Evolutionary conservation across 1,140 invertebrate genomes (phyloP).

Genomic region (Bombus haemorrhoidalis): DNA sequence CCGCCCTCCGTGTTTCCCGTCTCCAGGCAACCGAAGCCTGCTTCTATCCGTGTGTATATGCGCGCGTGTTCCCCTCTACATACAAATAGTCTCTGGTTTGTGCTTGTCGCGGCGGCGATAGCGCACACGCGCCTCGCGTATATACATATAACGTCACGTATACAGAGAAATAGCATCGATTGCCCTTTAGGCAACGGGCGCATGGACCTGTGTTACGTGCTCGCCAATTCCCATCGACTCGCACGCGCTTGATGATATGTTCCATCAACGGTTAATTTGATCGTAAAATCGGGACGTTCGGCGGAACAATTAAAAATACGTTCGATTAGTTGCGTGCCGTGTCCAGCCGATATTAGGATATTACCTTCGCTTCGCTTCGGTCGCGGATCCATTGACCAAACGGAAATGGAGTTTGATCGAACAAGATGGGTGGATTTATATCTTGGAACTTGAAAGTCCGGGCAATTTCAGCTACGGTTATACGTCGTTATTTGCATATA

Average conservation of each 20-base stretch:
- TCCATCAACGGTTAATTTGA: constrained; percentile 51
- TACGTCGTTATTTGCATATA: no score
- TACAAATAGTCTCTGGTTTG: not conserved
- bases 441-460: no score
- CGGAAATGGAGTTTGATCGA: not conserved
- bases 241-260: constrained; percentile 37
- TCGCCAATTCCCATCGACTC: constrained; percentile 33
- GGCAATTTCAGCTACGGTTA: no score
- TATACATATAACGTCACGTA: constrained; percentile 15
- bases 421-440: not conserved
- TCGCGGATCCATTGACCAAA: not conserved
- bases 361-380: not conserved
- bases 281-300: constrained; percentile 25
- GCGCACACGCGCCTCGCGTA: not conserved
- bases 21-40: constrained; percentile 58
- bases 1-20: constrained; percentile 58
- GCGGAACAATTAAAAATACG: constrained; percentile 22
- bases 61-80: not conserved
- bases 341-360: not conserved
- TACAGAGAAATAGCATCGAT: constrained; percentile 55
- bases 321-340: not conserved
- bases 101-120: not conserved
- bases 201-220: constrained; percentile 41
- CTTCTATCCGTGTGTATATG: not conserved
- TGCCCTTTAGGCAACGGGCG: constrained; percentile 44